phyloP scores from a whole-genome alignment of 2,888 invertebrate genomes.

The Pilophorus perplexus region DNA sequence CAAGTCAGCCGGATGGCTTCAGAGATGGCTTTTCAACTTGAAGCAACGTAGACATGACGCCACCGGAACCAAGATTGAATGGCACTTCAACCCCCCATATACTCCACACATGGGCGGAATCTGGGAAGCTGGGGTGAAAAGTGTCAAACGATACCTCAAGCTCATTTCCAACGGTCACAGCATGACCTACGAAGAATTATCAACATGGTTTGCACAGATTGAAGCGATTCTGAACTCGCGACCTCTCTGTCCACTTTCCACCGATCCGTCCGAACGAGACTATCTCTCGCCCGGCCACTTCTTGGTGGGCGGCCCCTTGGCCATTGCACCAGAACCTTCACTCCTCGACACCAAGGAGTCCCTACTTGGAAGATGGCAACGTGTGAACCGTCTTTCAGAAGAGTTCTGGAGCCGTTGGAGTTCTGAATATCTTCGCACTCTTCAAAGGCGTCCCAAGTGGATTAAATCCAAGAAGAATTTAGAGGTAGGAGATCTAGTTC shows the following conservation, averaged over 20 bases:
- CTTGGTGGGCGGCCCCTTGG: constrained; percentile 48
- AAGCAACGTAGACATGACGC: constrained; percentile 42
- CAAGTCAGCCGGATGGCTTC: constrained; percentile 14
- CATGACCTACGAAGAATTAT: constrained; percentile 50
- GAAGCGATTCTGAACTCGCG: constrained; percentile 50
- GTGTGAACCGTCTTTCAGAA: constrained; percentile 42
- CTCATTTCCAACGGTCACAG: background rate
- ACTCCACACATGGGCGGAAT: constrained; percentile 50
- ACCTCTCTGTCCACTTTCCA: constrained; percentile 49
- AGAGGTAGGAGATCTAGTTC: constrained; percentile 35
- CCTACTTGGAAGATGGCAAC: constrained; percentile 47
- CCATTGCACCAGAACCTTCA: constrained; percentile 47
- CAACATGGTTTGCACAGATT: constrained; percentile 48
- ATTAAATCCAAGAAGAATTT: constrained; percentile 4
- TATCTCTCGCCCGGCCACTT: no score
- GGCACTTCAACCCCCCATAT: constrained; percentile 46
- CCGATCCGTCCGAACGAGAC: constrained; percentile 47
- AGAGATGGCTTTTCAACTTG: background rate
- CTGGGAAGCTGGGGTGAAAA: constrained; percentile 51
- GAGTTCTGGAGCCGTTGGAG: constrained; percentile 48
- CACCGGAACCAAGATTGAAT: constrained; percentile 23
- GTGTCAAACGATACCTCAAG: constrained; percentile 49
- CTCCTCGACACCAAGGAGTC: constrained; percentile 41
- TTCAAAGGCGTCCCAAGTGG: constrained; percentile 43
- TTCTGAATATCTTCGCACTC: constrained; percentile 39